Percentiles rank a stretch among this genome's conserved stretches.
Conservation (phyloP, 2,888 invertebrate species). For the Hyalella azteca region DNA sequence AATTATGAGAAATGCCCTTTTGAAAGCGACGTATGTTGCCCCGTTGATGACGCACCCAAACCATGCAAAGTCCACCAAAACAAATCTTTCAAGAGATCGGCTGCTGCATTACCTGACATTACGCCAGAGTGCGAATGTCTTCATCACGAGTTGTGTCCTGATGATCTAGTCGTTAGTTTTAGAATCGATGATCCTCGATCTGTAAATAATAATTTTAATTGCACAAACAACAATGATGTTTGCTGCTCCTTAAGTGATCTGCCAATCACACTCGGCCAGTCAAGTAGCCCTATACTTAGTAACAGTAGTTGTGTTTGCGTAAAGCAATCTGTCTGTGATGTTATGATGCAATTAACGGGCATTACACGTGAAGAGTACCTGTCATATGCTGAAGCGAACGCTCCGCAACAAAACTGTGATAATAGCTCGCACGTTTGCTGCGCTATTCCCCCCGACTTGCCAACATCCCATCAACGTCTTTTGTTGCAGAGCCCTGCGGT, state of each 20-base stretch:
- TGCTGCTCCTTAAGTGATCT: constrained; percentile 25
- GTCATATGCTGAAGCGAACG: constrained; percentile 15
- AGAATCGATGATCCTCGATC: constrained; percentile 28
- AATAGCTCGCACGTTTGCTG: constrained; percentile 31
- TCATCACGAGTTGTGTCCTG: constrained; percentile 28
- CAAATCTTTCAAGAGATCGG: constrained; percentile 12
- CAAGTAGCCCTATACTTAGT: not conserved
- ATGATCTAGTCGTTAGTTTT: constrained; percentile 37
- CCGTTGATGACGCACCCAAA: constrained; percentile 14
- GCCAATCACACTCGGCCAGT: not conserved
- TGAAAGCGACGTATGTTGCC: constrained; percentile 14
- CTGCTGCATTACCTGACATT: not conserved
- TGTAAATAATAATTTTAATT: constrained; percentile 32
- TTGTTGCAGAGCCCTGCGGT: constrained; percentile 37
- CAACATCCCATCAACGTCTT: constrained; percentile 29
- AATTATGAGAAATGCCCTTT: constrained; percentile 31
- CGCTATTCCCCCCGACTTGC: constrained; percentile 5
- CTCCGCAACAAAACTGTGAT: constrained; percentile 13
- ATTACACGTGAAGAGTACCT: constrained; percentile 19
- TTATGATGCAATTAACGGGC: constrained; percentile 20
- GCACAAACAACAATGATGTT: constrained; percentile 20
- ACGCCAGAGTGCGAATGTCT: constrained; percentile 24
- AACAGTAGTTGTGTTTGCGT: constrained; percentile 9
- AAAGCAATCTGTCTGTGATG: constrained; percentile 36
- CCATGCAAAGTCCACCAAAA: not conserved